phyloP scores from a whole-genome alignment of 64 coral and sea anemone species.

The Stichodactyla mertensii region DNA sequence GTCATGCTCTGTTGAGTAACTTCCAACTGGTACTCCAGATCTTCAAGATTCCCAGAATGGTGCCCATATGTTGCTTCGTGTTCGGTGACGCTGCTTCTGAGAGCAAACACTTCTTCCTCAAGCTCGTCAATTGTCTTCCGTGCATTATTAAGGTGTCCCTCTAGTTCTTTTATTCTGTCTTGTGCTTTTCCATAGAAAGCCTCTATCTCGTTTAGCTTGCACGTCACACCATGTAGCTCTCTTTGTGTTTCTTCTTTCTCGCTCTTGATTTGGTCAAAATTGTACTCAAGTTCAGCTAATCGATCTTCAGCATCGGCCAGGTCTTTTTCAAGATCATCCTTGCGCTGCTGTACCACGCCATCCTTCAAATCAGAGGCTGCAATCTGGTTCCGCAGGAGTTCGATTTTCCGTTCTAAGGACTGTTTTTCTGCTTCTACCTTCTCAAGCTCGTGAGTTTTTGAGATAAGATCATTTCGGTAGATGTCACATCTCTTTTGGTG shows the following conservation, averaged over 20 bases:
- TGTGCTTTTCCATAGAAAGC: slow-evolving; percentile 73
- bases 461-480: slow-evolving; percentile 75
- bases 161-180: slow-evolving; percentile 70
- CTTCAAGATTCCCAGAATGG: slow-evolving; percentile 46
- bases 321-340: slow-evolving; percentile 55
- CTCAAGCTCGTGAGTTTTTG: slow-evolving; percentile 66
- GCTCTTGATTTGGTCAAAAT: slow-evolving; percentile 22
- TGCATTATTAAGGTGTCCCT: slow-evolving; percentile 62
- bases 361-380: slow-evolving; percentile 57
- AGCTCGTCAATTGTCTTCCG: slow-evolving; percentile 62
- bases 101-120: slow-evolving; percentile 57
- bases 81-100: slow-evolving; percentile 63
- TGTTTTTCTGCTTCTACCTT: slow-evolving; percentile 63
- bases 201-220: slow-evolving; percentile 67
- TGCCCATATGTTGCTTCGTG: slow-evolving; percentile 71
- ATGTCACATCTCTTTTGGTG: slow-evolving; percentile 84
- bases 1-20: slow-evolving; percentile 64
- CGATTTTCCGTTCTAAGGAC: slow-evolving; percentile 38
- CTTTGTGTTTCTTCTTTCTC: slow-evolving; percentile 79
- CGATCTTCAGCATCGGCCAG: slow-evolving; percentile 48
- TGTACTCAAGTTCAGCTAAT: slow-evolving; percentile 59
- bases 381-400: slow-evolving; percentile 46
- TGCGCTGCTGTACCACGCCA: slow-evolving; percentile 43
- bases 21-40: slow-evolving; percentile 68
- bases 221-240: slow-evolving; percentile 64